These are phyloP conservation scores for Luehdorfia chinensis DNA, from an alignment of 1,140 invertebrate genomes.

Conservation along the genomic window DNA sequence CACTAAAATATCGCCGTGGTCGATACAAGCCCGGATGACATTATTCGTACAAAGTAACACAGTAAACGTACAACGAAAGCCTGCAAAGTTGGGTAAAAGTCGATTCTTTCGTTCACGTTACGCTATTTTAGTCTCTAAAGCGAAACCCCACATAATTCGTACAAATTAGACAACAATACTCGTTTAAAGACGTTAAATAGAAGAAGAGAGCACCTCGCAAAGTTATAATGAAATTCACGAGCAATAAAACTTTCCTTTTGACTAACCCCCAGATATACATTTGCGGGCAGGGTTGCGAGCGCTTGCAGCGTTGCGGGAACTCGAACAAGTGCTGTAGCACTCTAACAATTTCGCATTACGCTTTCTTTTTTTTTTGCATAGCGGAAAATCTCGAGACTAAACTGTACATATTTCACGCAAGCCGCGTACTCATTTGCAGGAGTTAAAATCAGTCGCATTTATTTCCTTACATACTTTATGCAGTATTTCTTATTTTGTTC, in stretches of 20 bases:
- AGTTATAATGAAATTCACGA: conserved; percentile 76
- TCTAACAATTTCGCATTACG: conserved; percentile 5
- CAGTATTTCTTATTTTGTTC: background rate
- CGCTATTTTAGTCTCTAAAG: conserved; percentile 26
- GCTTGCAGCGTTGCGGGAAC: too few relatives aligned
- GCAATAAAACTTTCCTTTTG: conserved; percentile 73
- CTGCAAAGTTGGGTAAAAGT: too few relatives aligned
- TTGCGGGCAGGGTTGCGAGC: conserved; percentile 41
- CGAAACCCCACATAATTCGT: conserved; percentile 50
- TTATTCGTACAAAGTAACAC: too few relatives aligned
- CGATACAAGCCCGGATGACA: too few relatives aligned
- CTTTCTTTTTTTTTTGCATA: background rate
- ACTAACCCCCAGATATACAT: conserved; percentile 68
- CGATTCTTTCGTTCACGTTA: too few relatives aligned
- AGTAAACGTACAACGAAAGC: too few relatives aligned
- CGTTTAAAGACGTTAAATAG: conserved; percentile 62
- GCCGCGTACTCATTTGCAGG: conserved; percentile 2
- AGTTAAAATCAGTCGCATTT: background rate
- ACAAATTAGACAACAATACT: conserved; percentile 71
- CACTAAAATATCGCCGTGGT: too few relatives aligned
- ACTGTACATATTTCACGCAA: conserved; percentile 5
- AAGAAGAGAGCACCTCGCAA: conserved; percentile 47
- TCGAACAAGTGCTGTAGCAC: background rate
- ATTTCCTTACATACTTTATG: background rate
- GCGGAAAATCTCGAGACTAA: conserved; percentile 2